A percentile compares a stretch with the other conserved stretches of the same genome.
phyloP scores from a whole-genome alignment of 1,140 invertebrate species.

The Hyposmocoma kahamanoa region DNA sequence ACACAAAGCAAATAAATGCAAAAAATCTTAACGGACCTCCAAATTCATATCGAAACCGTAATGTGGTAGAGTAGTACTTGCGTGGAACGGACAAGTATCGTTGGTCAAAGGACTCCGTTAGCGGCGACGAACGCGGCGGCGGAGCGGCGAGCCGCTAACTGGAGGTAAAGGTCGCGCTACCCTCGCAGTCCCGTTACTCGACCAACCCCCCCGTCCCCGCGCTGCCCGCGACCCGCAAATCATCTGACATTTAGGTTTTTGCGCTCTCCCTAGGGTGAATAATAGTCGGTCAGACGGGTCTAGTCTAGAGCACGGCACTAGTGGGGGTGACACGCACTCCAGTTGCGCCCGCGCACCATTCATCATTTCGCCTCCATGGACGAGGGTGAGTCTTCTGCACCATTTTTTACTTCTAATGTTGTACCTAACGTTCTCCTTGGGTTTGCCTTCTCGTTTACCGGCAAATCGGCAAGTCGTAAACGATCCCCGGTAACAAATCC shows the following conservation, averaged over 20 bases:
- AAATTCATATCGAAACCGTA: too few species aligned
- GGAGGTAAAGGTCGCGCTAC: constrained; percentile 5
- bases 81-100: too few species aligned
- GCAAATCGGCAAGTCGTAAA: too few species aligned
- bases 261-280: constrained; percentile 21
- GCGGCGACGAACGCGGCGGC: background rate
- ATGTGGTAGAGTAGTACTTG: too few species aligned
- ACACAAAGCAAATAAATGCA: too few species aligned
- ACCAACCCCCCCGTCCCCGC: background rate
- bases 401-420: too few species aligned
- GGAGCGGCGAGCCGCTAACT: constrained; percentile 4
- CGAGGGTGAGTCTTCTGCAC: constrained; percentile 35
- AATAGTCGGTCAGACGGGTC: constrained; percentile 13
- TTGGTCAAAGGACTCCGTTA: background rate
- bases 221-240: constrained; percentile 10
- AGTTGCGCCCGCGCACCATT: constrained; percentile 19
- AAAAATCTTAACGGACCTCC: too few species aligned
- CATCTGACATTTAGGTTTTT: constrained; percentile 28
- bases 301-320: background rate
- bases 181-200: background rate
- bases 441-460: too few species aligned
- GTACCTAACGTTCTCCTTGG: too few species aligned
- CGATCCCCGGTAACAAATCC: too few species aligned
- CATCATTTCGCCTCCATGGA: constrained; percentile 30
- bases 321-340: constrained; percentile 10